Evolutionary conservation across 2,113 vertebrate genomes (phyloP).

Genomic region (Oreocharis arfaki): DNA sequence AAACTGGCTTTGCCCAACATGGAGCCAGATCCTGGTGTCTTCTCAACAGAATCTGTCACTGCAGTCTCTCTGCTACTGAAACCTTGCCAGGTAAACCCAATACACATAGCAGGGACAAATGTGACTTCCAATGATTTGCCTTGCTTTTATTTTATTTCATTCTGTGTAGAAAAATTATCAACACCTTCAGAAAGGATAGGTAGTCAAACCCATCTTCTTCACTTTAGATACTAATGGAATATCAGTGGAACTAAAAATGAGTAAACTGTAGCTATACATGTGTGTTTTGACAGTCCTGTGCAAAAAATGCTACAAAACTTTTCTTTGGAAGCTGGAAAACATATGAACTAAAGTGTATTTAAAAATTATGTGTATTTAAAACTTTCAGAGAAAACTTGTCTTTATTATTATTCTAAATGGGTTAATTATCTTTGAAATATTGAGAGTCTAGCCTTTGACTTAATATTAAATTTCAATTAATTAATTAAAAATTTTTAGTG

Average conservation of each 20-base stretch:
- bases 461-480: neutral
- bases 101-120: neutral
- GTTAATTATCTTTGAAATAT: neutral
- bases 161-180: neutral
- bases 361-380: neutral
- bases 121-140: neutral
- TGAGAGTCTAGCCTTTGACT: neutral
- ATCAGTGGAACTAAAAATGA: neutral
- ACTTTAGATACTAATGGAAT: neutral
- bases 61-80: neutral
- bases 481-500: neutral
- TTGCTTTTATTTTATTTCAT: neutral
- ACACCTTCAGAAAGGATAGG: accelerated
- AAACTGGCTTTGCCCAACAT: neutral
- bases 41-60: neutral
- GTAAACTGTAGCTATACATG: neutral
- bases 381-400: neutral
- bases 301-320: neutral
- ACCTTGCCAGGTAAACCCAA: neutral
- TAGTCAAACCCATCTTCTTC: neutral
- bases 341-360: neutral
- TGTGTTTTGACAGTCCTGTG: neutral
- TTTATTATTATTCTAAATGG: neutral
- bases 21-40: neutral
- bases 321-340: neutral